Conservation (phyloP, 2,797 vertebrate genomes). For the Acropternis orthonyx region DNA sequence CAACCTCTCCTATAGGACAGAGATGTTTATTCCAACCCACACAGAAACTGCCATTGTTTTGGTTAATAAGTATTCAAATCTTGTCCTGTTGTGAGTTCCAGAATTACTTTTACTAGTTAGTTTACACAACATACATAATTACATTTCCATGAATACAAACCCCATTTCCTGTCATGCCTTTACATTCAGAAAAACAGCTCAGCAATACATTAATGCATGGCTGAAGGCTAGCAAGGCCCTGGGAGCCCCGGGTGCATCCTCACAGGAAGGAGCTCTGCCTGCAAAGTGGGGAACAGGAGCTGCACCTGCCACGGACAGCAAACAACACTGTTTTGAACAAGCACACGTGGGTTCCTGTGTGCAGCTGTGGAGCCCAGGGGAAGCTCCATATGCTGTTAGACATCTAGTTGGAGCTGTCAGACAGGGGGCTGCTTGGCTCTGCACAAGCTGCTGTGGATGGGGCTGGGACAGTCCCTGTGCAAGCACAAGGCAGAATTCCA, state of each 20-base stretch:
- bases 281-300: background rate
- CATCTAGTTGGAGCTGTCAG: background rate
- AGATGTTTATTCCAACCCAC: background rate
- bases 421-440: background rate
- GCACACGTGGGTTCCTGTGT: background rate
- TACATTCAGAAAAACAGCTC: constrained; percentile 7
- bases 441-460: background rate
- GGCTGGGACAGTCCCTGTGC: background rate
- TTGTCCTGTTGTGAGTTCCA: constrained; percentile 4
- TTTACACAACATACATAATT: constrained; percentile 56
- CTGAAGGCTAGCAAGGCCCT: background rate
- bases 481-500: background rate
- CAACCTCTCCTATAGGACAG: background rate
- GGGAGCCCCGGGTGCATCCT: background rate
- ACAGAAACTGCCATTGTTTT: background rate
- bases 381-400: background rate
- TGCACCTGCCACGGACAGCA: background rate
- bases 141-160: constrained; percentile 33
- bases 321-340: background rate
- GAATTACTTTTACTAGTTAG: constrained; percentile 2
- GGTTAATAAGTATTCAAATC: constrained; percentile 42
- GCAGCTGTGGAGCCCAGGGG: constrained; percentile 20
- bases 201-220: background rate
- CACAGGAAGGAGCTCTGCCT: background rate
- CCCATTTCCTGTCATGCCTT: background rate